phyloP scores from a whole-genome alignment of 2,113 vertebrate species.

The Amia ocellicauda region DNA sequence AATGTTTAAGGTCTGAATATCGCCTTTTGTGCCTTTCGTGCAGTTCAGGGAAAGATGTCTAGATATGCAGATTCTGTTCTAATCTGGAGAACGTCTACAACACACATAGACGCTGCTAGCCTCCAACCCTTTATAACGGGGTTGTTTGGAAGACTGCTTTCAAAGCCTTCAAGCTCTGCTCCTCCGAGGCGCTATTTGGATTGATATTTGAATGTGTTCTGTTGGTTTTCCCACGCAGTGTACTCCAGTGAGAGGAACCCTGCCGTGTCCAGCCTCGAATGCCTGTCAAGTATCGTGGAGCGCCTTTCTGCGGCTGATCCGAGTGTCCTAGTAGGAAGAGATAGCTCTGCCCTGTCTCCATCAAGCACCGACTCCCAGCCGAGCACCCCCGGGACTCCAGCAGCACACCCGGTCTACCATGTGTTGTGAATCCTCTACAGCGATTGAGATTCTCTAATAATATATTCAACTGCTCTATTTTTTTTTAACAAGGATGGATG shows the following conservation, averaged over 20 bases:
- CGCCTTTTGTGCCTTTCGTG: no score
- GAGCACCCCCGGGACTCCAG: constrained; percentile 70
- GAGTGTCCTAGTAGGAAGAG: constrained; percentile 51
- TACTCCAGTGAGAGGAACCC: constrained; percentile 54
- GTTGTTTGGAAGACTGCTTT: no score
- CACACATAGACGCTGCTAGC: no score
- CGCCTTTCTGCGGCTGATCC: constrained; percentile 76
- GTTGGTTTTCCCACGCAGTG: constrained; percentile 47
- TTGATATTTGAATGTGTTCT: not conserved
- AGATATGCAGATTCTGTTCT: no score
- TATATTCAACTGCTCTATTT: constrained; percentile 19
- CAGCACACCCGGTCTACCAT: constrained; percentile 82
- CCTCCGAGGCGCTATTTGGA: not conserved
- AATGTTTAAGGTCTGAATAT: no score
- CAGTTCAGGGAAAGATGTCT: no score
- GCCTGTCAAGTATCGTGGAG: constrained; percentile 95
- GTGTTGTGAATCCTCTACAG: constrained; percentile 73
- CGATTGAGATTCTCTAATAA: not conserved
- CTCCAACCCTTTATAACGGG: no score
- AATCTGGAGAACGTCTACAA: no score
- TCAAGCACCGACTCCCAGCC: constrained; percentile 76
- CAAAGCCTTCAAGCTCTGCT: not conserved
- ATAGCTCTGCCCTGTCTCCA: constrained; percentile 63
- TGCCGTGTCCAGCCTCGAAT: constrained; percentile 84
- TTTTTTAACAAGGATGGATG: not conserved